Conservation (phyloP, 2,888 invertebrate genomes). For the Brachypalpus laphriformis region DNA sequence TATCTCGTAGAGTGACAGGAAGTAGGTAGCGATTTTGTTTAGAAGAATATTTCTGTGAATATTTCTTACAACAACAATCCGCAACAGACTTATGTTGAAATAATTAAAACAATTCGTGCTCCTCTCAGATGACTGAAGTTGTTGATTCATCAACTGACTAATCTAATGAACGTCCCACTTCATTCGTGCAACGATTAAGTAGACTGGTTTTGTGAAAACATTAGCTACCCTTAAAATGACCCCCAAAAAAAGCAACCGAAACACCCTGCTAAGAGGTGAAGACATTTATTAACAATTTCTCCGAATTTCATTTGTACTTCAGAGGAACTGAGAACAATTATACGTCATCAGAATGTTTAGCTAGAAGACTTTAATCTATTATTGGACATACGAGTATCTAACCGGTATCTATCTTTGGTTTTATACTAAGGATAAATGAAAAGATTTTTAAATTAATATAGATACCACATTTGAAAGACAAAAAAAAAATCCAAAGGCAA, state of each 20-base stretch:
- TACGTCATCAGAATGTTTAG: background rate
- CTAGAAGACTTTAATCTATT: background rate
- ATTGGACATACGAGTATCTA: background rate
- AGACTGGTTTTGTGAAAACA: background rate
- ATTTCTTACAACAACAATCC: background rate
- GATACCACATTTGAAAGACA: background rate
- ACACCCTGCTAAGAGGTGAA: background rate
- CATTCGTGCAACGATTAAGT: background rate
- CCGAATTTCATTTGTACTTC: background rate
- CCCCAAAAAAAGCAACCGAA: background rate
- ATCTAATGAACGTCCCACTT: background rate
- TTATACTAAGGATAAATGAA: slow-evolving; percentile 2
- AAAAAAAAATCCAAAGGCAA: background rate
- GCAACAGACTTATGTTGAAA: background rate
- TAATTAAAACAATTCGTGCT: background rate
- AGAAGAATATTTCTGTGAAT: background rate
- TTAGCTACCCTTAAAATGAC: slow-evolving; percentile 1
- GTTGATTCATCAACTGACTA: slow-evolving; percentile 13
- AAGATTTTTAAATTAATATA: background rate
- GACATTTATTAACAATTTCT: slow-evolving; percentile 9
- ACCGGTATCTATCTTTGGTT: background rate
- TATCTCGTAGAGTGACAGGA: background rate
- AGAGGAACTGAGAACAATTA: background rate
- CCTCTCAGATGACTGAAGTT: background rate
- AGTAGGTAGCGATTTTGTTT: background rate